A percentile compares a stretch with the other conserved stretches of the same genome.
phyloP scores from a whole-genome alignment of 2,797 vertebrate species.

The Fistularia tabacaria region DNA sequence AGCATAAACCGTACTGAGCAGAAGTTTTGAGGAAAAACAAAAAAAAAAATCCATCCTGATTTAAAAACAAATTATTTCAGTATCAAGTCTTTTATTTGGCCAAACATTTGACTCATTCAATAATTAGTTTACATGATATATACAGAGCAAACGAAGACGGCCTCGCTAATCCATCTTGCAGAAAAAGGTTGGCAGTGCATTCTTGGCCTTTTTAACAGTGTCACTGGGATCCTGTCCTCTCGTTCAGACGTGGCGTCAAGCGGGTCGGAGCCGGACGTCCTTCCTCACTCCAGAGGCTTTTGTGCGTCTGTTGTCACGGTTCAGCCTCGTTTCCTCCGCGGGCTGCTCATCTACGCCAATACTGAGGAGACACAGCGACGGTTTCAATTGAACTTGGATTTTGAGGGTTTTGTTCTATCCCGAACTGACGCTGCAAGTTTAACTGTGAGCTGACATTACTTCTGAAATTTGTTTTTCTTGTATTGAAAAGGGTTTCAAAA shows the following conservation, averaged over 20 bases:
- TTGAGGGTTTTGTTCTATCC: background rate
- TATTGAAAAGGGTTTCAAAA: too few species aligned
- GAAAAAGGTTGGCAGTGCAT: constrained; percentile 64
- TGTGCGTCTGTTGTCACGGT: constrained; percentile 11
- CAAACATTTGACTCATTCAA: constrained; percentile 54
- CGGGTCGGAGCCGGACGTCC: constrained; percentile 1
- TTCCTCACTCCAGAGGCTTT: constrained; percentile 15
- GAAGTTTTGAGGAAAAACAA: constrained; percentile 17
- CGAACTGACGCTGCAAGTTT: too few species aligned
- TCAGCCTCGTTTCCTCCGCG: constrained; percentile 11
- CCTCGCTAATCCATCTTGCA: constrained; percentile 50
- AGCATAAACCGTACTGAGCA: constrained; percentile 43
- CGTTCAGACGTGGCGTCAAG: constrained; percentile 6
- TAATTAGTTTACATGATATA: constrained; percentile 70
- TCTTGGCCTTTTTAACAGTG: constrained; percentile 58
- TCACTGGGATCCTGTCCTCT: constrained; percentile 32
- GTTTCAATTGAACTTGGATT: background rate
- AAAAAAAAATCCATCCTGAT: constrained; percentile 15
- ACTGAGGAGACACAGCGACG: constrained; percentile 49
- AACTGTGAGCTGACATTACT: too few species aligned
- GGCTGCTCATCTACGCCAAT: constrained; percentile 78
- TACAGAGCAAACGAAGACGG: constrained; percentile 64
- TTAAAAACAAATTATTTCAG: background rate
- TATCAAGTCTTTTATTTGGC: constrained; percentile 70
- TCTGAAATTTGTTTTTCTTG: too few species aligned